Conservation (phyloP, 2,797 vertebrate genomes). For the Xiphophorus birchmanni region DNA sequence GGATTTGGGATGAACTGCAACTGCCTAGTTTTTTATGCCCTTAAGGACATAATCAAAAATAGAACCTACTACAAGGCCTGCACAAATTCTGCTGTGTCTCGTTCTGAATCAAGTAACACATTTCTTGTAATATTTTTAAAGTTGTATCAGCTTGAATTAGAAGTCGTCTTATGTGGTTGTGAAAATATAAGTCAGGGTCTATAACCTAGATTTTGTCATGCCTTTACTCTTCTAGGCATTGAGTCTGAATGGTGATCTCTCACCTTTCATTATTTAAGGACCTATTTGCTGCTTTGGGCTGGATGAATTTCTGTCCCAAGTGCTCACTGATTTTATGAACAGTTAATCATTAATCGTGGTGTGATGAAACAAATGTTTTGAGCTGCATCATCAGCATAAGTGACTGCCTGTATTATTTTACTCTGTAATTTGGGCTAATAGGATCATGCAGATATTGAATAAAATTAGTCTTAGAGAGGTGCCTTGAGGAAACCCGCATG, state of each 20-base stretch:
- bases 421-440: not conserved
- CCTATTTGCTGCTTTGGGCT: not conserved
- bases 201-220: not conserved
- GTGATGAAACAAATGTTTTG: not conserved
- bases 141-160: not conserved
- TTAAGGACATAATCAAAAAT: not conserved
- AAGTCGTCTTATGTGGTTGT: not conserved
- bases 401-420: not conserved
- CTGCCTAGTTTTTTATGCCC: not conserved
- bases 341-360: not conserved
- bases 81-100: not conserved
- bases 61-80: not conserved
- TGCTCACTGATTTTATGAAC: not conserved
- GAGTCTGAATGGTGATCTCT: not conserved
- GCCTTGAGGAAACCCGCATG: not conserved
- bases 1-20: not conserved
- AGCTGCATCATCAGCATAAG: not conserved
- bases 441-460: not conserved
- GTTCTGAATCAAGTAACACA: not conserved
- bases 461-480: not conserved
- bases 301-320: not conserved
- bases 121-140: not conserved
- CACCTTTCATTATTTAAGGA: not conserved
- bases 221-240: not conserved
- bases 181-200: not conserved